These are phyloP conservation scores for Drosophila willistoni DNA, from an alignment of 1,140 invertebrate genomes.

Conservation along the genomic window DNA sequence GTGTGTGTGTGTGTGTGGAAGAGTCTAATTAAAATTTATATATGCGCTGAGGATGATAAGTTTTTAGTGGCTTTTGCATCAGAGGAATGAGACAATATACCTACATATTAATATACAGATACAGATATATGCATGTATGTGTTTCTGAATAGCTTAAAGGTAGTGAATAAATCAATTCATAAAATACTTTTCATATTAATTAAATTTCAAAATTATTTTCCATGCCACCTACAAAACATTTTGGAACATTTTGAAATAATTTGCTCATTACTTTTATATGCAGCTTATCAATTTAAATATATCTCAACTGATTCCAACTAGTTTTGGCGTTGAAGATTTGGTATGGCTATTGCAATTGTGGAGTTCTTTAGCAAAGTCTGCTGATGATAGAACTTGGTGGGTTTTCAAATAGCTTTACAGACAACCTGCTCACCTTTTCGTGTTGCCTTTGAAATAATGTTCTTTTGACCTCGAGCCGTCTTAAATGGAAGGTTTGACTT, in stretches of 20 bases:
- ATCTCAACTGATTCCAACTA: no score
- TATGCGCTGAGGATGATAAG: constrained; percentile 71
- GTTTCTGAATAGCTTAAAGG: constrained; percentile 11
- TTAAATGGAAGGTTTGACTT: no score
- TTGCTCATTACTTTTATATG: neutral
- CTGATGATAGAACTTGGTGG: no score
- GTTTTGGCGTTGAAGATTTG: no score
- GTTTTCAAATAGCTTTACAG: no score
- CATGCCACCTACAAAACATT: neutral
- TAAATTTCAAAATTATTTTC: neutral
- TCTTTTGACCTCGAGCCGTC: no score
- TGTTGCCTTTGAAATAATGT: no score
- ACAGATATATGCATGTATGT: neutral
- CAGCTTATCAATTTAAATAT: no score
- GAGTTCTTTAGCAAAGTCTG: no score
- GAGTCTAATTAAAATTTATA: constrained; percentile 76
- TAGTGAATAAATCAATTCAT: constrained; percentile 10
- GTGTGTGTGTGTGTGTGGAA: constrained; percentile 41
- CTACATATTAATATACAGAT: neutral
- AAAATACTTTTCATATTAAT: constrained; percentile 31
- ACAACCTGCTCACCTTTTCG: no score
- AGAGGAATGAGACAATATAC: neutral
- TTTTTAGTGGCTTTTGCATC: constrained; percentile 69
- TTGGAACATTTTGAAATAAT: neutral
- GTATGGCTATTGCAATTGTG: no score